Conservation (phyloP, 2,113 vertebrate genomes). For the Heliornis fulica region DNA sequence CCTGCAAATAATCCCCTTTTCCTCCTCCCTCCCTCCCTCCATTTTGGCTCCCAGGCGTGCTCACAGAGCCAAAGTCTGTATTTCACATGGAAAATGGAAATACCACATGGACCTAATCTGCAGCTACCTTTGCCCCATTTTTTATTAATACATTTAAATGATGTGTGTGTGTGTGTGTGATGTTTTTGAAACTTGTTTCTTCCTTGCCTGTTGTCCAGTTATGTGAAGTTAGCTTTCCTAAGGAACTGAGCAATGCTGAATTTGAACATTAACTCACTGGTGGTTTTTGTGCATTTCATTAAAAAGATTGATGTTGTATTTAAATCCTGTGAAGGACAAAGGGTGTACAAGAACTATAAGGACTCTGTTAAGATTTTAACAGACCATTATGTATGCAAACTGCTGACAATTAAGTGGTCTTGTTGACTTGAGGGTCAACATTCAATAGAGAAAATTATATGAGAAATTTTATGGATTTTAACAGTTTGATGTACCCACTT, state of each 20-base stretch:
- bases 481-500: neutral
- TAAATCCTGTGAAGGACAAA: conserved; percentile 6
- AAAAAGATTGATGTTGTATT: neutral
- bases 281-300: neutral
- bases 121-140: neutral
- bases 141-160: neutral
- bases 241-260: neutral
- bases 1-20: neutral
- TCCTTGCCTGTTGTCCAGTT: neutral
- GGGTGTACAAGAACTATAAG: neutral
- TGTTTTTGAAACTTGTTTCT: neutral
- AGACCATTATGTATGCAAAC: neutral
- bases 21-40: neutral
- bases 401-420: neutral
- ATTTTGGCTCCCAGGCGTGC: neutral
- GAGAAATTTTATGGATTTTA: neutral
- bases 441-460: neutral
- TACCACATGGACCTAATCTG: neutral
- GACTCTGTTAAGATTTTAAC: neutral
- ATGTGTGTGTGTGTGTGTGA: neutral
- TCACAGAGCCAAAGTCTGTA: neutral
- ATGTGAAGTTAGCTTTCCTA: neutral
- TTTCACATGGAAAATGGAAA: neutral
- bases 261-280: neutral
- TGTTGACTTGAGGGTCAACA: neutral